Base-by-base conservation (phyloP, 2,113 vertebrate genomes). In the Ifrita kowaldi region DNA sequence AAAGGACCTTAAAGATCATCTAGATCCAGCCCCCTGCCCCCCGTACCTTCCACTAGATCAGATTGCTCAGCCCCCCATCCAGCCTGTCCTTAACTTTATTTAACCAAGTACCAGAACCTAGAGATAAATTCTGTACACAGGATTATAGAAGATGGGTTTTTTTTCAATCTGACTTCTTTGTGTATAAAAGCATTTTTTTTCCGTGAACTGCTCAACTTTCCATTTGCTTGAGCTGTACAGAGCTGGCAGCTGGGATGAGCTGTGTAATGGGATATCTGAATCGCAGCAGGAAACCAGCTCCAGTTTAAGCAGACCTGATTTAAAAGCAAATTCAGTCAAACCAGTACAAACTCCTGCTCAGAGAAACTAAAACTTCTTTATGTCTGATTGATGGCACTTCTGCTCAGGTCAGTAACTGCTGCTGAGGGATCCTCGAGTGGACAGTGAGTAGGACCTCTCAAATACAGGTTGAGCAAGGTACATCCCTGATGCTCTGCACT, bases 251-350 rank as follows among this genome's bases (percentile, higher is more conserved):
- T 50, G 74, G 84, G 93, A 59, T 85, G 84, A 78, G 70, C 94
- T 80, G 78, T 85, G 89, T 85, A 95, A 94, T 85, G 95, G 94
- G 93, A 95, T 94, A 57, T 82, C 77, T 95, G 93, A 95, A 89
- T 75, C 8, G 37, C 65, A 87, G 70, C 84, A 79, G 63, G 71
- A 79, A 76, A 49, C 37, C 81, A 42, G 78, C 70, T 94, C 94
- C 47, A 42, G 78, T 87, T 87, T 32, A 87, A 84, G 57, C 86
- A 91, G 84, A 52, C 64, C 77, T 71, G 87, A 78, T 84, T 91
- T 84, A 30, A 87, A 94, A 53, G 55, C 35, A 69, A 8, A 55
- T 50, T 62, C 50, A 39, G 53, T 46, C 78, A 87, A 73, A 85
- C 26, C 57, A 13, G 77, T 53, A 23, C 78, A 59, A 73, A 32